Percentiles rank a stretch among this genome's conserved stretches.
These are phyloP conservation scores for Pseudomyrmex concolor DNA, from an alignment of 1,140 invertebrate genomes.

Conservation along the genomic window DNA sequence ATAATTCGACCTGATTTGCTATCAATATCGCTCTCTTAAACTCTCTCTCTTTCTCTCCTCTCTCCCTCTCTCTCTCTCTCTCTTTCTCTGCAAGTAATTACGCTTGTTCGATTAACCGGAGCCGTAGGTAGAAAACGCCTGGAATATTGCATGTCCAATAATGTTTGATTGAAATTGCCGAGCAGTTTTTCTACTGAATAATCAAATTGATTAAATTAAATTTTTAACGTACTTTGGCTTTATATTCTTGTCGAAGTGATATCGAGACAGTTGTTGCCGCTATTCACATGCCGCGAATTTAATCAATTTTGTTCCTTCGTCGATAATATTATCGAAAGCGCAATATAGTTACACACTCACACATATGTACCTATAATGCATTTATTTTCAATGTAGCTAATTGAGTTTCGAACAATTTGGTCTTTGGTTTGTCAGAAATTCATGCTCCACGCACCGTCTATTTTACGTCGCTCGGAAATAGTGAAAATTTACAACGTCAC, in stretches of 20 bases:
- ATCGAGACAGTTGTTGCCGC: neutral
- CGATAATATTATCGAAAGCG: no score
- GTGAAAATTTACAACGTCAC: neutral
- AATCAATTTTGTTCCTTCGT: no score
- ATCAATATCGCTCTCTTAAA: constrained; percentile 43
- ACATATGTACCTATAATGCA: neutral
- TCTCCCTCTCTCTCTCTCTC: no score
- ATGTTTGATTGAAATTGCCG: constrained; percentile 13
- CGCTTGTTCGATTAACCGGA: constrained; percentile 11
- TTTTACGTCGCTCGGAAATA: constrained; percentile 14
- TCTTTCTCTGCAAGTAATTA: constrained; percentile 12
- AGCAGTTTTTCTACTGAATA: neutral
- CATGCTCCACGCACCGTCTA: neutral
- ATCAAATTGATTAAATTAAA: constrained; percentile 1
- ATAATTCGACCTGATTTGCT: constrained; percentile 50
- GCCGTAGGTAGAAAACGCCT: constrained; percentile 14
- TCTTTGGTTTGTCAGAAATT: neutral
- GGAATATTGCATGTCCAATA: neutral
- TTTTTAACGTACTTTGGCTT: constrained; percentile 4
- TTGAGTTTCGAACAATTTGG: neutral
- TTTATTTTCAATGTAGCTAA: neutral
- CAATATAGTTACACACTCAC: no score
- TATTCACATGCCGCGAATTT: neutral
- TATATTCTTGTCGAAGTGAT: neutral
- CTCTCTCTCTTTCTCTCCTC: neutral